These are phyloP conservation scores for Seriola aureovittata DNA, from an alignment of 2,113 vertebrate genomes.

Conservation along the genomic window DNA sequence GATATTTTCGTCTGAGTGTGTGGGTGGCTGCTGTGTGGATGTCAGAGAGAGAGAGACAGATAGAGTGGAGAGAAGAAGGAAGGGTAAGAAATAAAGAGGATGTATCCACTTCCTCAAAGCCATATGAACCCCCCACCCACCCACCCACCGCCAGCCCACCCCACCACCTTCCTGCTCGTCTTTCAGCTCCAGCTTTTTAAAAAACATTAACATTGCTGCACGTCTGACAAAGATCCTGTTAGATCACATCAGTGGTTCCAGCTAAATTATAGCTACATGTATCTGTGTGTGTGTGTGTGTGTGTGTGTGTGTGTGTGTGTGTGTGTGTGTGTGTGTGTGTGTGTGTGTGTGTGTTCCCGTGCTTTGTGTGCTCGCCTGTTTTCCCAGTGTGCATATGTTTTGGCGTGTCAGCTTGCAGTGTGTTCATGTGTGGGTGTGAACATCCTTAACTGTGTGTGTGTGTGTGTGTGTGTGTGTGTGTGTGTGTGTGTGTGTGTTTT, in stretches of 20 bases:
- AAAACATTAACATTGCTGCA: not conserved
- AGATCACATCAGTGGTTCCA: not conserved
- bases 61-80: constrained; percentile 12
- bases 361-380: not conserved
- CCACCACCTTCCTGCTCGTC: constrained; percentile 37
- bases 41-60: constrained; percentile 53
- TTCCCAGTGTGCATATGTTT: no score
- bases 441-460: constrained; percentile 23
- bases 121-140: constrained; percentile 28
- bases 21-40: constrained; percentile 62
- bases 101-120: constrained; percentile 60
- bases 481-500: not conserved
- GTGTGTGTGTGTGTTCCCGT: not conserved
- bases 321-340: not conserved
- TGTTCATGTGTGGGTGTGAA: constrained; percentile 6
- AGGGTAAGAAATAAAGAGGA: constrained; percentile 63
- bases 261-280: not conserved
- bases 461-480: not conserved
- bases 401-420: no score
- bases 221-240: constrained; percentile 19
- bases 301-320: not conserved
- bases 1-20: constrained; percentile 66
- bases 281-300: not conserved
- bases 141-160: not conserved
- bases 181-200: constrained; percentile 36